Conservation (phyloP, 2,888 invertebrate species). For the Dorcus hopei region DNA sequence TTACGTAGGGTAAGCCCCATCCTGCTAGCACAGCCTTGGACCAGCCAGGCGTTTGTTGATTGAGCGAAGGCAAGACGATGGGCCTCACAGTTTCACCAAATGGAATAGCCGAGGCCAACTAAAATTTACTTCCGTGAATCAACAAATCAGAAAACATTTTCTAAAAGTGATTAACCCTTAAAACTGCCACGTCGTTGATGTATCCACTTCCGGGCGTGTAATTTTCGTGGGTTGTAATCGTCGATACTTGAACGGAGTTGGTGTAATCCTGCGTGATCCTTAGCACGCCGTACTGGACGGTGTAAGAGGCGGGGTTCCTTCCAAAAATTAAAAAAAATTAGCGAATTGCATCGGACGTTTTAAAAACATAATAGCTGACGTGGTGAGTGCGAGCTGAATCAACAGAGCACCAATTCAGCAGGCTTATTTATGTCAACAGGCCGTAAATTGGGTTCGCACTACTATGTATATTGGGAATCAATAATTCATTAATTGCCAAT, state of each 20-base stretch:
- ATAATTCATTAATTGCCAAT: no score
- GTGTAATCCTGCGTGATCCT: constrained; percentile 7
- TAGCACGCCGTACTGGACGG: constrained; percentile 24
- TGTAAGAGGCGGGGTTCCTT: background rate
- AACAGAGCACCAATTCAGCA: no score
- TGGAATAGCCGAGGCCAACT: constrained; percentile 27
- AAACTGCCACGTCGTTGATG: constrained; percentile 29
- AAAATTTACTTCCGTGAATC: constrained; percentile 7
- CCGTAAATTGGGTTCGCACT: no score
- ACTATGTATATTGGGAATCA: no score
- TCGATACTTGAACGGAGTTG: constrained; percentile 17
- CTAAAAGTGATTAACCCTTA: constrained; percentile 20
- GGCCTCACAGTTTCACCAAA: constrained; percentile 22
- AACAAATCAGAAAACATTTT: background rate
- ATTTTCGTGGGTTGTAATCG: constrained; percentile 16
- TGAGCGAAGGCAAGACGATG: constrained; percentile 23
- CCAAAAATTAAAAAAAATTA: no score
- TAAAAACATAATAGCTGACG: background rate
- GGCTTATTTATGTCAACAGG: no score
- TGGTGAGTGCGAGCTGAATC: background rate
- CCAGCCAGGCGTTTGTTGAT: constrained; percentile 21
- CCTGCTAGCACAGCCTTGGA: constrained; percentile 18
- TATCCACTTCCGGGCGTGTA: constrained; percentile 18
- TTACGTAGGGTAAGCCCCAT: constrained; percentile 22
- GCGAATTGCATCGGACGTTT: background rate